Conservation (phyloP, 2,888 invertebrate genomes). For the Calephelis perditalis region DNA sequence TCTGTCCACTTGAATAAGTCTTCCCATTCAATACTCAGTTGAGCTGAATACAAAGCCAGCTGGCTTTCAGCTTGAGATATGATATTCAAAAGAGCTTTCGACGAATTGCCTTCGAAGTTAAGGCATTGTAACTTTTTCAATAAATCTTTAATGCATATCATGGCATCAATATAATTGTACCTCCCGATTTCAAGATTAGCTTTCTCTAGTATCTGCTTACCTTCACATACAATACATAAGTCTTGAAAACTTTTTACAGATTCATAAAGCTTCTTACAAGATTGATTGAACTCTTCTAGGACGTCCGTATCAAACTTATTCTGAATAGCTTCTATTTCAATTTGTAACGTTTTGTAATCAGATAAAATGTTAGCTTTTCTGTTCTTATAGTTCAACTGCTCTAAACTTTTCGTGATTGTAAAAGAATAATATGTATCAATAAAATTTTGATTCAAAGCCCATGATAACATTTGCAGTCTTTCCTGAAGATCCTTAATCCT, state of each 20-base stretch:
- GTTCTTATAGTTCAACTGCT: slow-evolving; percentile 60
- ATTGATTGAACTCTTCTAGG: slow-evolving; percentile 46
- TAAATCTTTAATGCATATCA: slow-evolving; percentile 47
- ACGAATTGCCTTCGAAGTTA: slow-evolving; percentile 51
- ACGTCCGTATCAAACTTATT: slow-evolving; percentile 32
- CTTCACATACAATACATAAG: slow-evolving; percentile 50
- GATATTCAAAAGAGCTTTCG: slow-evolving; percentile 48
- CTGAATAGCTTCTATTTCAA: slow-evolving; percentile 35
- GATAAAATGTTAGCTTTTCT: slow-evolving; percentile 50
- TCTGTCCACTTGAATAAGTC: slow-evolving; percentile 64
- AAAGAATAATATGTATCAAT: slow-evolving; percentile 57
- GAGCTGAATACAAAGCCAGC: slow-evolving; percentile 55
- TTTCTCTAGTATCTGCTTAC: slow-evolving; percentile 48
- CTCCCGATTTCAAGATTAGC: slow-evolving; percentile 60
- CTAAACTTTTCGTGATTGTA: slow-evolving; percentile 57
- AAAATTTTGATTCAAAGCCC: slow-evolving; percentile 61
- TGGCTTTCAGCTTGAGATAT: slow-evolving; percentile 58
- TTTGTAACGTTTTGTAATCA: slow-evolving; percentile 41
- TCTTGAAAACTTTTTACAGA: slow-evolving; percentile 44
- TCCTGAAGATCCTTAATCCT: slow-evolving; percentile 54
- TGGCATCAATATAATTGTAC: slow-evolving; percentile 55
- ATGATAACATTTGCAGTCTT: slow-evolving; percentile 57
- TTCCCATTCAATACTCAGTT: slow-evolving; percentile 67
- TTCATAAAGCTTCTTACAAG: slow-evolving; percentile 43
- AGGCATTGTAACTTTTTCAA: slow-evolving; percentile 42